These are phyloP conservation scores for Sebastes oblongus DNA, from an alignment of 2,797 vertebrate species.

Conservation along the genomic window DNA sequence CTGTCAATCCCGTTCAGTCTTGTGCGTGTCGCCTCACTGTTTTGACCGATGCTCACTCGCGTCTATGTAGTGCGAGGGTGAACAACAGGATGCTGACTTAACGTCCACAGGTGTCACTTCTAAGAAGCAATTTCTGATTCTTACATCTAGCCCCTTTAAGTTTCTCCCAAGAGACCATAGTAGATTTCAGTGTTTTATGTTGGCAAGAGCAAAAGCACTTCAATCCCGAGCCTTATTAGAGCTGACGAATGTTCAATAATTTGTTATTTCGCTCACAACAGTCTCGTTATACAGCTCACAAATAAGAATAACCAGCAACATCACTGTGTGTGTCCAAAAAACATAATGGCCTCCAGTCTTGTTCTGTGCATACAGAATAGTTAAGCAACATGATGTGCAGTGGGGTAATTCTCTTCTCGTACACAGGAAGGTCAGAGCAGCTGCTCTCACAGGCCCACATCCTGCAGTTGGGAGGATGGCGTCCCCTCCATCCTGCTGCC, in stretches of 20 bases:
- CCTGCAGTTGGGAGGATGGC: background rate
- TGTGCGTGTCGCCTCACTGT: no score
- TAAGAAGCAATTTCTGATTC: no score
- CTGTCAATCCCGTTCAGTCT: no score
- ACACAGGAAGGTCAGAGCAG: slow-evolving; percentile 3
- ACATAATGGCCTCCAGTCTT: background rate
- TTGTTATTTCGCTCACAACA: background rate
- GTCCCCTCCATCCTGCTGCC: background rate
- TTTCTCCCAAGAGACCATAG: background rate
- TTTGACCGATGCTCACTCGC: no score
- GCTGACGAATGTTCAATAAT: background rate
- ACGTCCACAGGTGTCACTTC: no score
- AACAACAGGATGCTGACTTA: no score
- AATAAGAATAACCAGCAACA: background rate
- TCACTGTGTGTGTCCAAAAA: background rate
- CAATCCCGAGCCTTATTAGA: background rate
- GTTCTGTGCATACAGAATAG: background rate
- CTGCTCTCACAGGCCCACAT: slow-evolving; percentile 25
- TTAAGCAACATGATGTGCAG: background rate
- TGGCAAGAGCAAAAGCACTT: background rate
- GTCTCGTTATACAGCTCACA: background rate
- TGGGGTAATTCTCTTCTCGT: background rate
- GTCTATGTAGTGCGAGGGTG: no score
- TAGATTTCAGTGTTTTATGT: background rate
- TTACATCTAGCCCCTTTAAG: background rate